A percentile compares a stretch with the other conserved stretches of the same genome.
Evolutionary conservation across 2,888 invertebrate species (phyloP).

Genomic region (Pseudococcus viburni): DNA sequence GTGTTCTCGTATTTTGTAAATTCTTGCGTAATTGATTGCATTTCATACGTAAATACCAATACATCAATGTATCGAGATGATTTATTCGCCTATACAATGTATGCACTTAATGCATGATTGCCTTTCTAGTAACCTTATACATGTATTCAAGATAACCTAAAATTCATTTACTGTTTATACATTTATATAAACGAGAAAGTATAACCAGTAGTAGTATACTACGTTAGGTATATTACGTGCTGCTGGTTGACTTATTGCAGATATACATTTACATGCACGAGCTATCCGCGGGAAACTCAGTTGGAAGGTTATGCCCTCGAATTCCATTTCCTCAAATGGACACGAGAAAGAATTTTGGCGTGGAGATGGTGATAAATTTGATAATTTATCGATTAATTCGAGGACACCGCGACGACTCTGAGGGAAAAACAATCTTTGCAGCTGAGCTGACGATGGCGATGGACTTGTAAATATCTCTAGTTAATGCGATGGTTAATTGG

Average conservation of each 20-base stretch:
- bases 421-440: neutral
- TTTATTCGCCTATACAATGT: slow-evolving; percentile 20
- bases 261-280: neutral
- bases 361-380: neutral
- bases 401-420: neutral
- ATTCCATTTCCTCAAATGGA: slow-evolving; percentile 35
- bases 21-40: neutral
- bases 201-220: too few species aligned
- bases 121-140: neutral
- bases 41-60: neutral
- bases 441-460: too few species aligned
- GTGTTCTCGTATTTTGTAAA: neutral
- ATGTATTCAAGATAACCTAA: too few species aligned
- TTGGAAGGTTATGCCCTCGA: slow-evolving; percentile 8
- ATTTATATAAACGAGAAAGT: too few species aligned
- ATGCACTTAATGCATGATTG: slow-evolving; percentile 3
- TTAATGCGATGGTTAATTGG: slow-evolving; percentile 1
- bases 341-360: slow-evolving; percentile 21
- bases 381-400: slow-evolving; percentile 21
- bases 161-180: too few species aligned
- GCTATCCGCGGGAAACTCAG: neutral
- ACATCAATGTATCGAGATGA: slow-evolving; percentile 6
- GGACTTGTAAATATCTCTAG: neutral
- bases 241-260: neutral
- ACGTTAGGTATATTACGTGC: too few species aligned